Conservation (phyloP, 2,113 vertebrate genomes). For the Lepus americanus region DNA sequence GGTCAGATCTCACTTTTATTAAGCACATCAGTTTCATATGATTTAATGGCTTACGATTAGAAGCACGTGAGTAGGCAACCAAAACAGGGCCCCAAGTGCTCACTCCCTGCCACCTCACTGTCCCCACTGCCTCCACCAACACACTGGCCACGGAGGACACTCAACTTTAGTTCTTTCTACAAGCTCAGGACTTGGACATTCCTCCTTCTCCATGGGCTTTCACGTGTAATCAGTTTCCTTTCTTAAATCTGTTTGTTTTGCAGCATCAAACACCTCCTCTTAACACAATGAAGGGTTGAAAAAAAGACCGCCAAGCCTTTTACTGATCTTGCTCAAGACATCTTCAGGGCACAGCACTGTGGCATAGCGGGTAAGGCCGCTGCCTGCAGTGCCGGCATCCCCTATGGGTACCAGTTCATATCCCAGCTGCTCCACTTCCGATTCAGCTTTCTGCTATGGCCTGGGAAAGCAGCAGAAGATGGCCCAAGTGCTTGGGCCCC, state of each 20-base stretch:
- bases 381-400: no score
- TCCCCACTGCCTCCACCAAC: neutral
- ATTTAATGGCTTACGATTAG: slow-evolving; percentile 2
- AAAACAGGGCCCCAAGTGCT: neutral
- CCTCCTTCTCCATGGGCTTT: neutral
- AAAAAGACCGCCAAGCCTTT: slow-evolving; percentile 22
- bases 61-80: neutral
- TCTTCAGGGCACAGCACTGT: neutral
- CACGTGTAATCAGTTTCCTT: neutral
- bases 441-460: no score
- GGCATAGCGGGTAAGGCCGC: no score
- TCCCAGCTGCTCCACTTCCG: no score
- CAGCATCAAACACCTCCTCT: neutral
- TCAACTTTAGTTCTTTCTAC: neutral
- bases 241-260: neutral
- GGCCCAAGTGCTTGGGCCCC: no score
- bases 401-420: no score
- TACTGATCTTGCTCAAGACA: neutral
- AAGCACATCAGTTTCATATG: neutral
- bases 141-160: neutral
- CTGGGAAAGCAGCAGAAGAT: no score
- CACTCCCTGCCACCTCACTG: neutral
- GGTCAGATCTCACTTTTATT: slow-evolving; percentile 63
- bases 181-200: neutral
- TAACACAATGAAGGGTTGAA: neutral